Base-by-base conservation (phyloP, 2,113 vertebrate genomes). In the Brachyistius frenatus region DNA sequence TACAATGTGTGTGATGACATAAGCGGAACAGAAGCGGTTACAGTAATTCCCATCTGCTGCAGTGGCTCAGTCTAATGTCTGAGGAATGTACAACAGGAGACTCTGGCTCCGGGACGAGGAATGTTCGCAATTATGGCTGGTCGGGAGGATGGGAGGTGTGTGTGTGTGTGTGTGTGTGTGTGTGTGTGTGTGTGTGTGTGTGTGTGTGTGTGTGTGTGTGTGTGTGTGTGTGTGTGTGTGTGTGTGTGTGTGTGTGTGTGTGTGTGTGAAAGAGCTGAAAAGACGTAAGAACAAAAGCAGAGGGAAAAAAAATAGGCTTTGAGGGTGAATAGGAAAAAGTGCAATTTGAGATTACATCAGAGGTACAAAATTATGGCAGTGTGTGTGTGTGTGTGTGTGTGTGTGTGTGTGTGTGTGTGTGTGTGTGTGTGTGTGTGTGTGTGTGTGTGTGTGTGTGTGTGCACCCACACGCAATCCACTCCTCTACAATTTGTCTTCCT, bases 61-160 rank as follows among this genome's bases (percentile, higher is more conserved):
- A 8, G 70, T 35, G 64, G 83, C 69, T 72, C 58, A 7, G 31
- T 71, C 67, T 80, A 58, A 88, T 39, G 58, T 87, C 89, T 83
- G 62, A 80, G 92, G 92, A 93, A 94, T 88, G 91, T 68, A 63
- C 81, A 47, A 65, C 80, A 76, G 66, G 78, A 83, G 81, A 81
- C 37, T 13, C 32, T 60, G 71, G 82, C 75, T 75, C 13, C n/a
- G 11, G 47, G 62, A 79, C 62, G 71, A 91, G 87, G 92, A 89
- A 92, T 90, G 91, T 83, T 89, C 10, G 67, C 83, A 89, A 91
- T 92, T 84, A 89, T 13, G 44, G 52, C 66, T 33, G 46, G 67
- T 61, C 23, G 44, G 63, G 35, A 30, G 73, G 70, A 33, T 32
- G n/a, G 73, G 76, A 62, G 15, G 64, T 30, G 36, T 70, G 80